Base-by-base conservation (phyloP, 2,113 vertebrate species). In the Galbula dea region DNA sequence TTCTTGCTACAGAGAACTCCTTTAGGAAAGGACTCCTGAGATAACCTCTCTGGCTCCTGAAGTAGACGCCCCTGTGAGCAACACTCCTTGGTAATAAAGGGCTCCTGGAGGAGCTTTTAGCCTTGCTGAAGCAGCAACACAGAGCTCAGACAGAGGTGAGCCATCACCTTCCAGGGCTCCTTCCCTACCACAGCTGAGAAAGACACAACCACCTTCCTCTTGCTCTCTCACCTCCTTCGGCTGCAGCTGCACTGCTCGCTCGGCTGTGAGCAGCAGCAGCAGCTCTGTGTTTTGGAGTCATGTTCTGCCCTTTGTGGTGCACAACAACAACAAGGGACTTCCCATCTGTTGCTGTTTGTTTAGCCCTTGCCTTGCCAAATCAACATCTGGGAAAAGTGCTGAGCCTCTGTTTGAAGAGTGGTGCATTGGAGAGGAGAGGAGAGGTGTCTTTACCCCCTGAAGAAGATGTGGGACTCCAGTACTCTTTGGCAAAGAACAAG, bases 331-430 rank as follows among this genome's bases (percentile, higher is more conserved):
- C 15, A 2, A 37, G 67, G 74, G 54, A 69, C 74, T 83, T 14
- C 62, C 90, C 84, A 87, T 80, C 95, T 93, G 94, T 13, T 92
- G 84, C 81, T 89, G 54, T 63, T 93, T 85, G 59, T n/a, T 92
- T 17, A 85, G 94, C 51, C 59, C 51, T 84, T 12, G 27, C 52
- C 24, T 51, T 39, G 76, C 84, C 80, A 22, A 79, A 29, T 2
- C 18, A 85, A 89, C 91, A 91, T 48, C 91, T 96, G 93, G 67
- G 66, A 29, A 52, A 2, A 10, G 41, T 68, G 84, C 58, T 76
- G 93, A 87, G 86, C 52, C 34, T 39, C 61, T 72, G 6, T 23
- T 81, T 36, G 45, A 67, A 32, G 46, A 41, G 22, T 3, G 29
- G 63, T 23, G 55, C 27, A 3, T 55, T 29, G 34, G 32, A 51